These are phyloP conservation scores for Idaea biselata DNA, from an alignment of 2,888 invertebrate species.

Conservation along the genomic window DNA sequence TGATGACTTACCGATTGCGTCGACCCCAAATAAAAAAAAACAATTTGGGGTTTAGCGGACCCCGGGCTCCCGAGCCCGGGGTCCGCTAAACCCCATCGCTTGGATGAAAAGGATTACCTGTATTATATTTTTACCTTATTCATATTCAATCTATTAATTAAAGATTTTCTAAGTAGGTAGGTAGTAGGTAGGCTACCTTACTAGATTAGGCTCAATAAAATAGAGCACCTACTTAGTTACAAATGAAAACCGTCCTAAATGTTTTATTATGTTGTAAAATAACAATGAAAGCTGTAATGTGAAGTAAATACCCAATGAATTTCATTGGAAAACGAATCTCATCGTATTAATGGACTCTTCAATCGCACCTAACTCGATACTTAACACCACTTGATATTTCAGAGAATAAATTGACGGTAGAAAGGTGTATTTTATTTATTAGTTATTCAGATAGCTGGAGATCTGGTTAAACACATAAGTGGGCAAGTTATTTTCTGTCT, in stretches of 20 bases:
- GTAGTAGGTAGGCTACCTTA: no score
- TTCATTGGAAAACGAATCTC: constrained; percentile 12
- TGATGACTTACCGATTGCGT: no score
- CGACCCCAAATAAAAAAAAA: no score
- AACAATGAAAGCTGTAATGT: constrained; percentile 23
- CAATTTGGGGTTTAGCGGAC: no score
- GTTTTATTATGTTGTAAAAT: constrained; percentile 17
- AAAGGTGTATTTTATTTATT: constrained; percentile 16
- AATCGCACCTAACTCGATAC: constrained; percentile 12
- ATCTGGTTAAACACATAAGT: no score
- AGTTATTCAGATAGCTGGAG: not conserved
- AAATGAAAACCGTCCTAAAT: constrained; percentile 20
- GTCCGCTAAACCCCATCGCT: no score
- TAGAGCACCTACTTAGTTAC: not conserved
- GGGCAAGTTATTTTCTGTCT: no score
- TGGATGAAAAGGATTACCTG: no score
- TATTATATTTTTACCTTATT: no score
- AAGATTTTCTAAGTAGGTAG: constrained; percentile 11
- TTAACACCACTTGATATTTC: constrained; percentile 5
- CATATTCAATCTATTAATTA: no score
- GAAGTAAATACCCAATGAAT: constrained; percentile 15
- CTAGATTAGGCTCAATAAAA: constrained; percentile 4
- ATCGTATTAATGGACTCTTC: constrained; percentile 27
- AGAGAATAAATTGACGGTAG: not conserved
- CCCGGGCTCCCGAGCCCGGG: no score